phyloP scores from a whole-genome alignment of 1,140 invertebrate genomes.

The Rhyzopertha dominica region DNA sequence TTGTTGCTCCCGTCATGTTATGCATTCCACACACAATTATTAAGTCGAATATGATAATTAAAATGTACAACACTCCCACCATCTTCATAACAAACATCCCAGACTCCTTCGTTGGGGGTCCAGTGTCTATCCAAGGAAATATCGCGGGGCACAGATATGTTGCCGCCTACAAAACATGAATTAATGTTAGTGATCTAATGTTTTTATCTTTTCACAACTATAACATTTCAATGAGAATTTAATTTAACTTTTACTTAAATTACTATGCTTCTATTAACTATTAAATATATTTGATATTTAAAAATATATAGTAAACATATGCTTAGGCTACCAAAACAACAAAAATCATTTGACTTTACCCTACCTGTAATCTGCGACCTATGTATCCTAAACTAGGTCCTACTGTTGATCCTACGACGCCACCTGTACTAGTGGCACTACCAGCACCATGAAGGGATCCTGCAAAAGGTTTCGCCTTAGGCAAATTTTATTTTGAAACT shows the following conservation, averaged over 20 bases:
- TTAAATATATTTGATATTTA: no score
- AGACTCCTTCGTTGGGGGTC: constrained; percentile 76
- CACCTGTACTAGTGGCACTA: constrained; percentile 46
- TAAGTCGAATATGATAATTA: constrained; percentile 78
- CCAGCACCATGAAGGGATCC: constrained; percentile 46
- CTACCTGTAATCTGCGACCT: constrained; percentile 49
- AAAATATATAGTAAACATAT: no score
- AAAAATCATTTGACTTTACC: constrained; percentile 2
- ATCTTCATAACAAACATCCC: constrained; percentile 84
- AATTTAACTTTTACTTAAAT: no score
- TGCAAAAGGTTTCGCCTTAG: no score
- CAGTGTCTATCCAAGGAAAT: constrained; percentile 82
- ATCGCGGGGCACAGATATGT: constrained; percentile 79
- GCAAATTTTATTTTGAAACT: neutral
- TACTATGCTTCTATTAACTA: no score
- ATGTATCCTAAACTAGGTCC: constrained; percentile 56
- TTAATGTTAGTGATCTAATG: neutral
- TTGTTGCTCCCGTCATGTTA: constrained; percentile 61
- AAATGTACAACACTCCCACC: constrained; percentile 74
- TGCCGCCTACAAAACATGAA: constrained; percentile 51
- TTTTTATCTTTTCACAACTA: neutral
- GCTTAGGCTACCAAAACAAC: no score
- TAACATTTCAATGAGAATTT: neutral
- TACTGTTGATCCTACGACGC: constrained; percentile 45
- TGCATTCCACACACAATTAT: constrained; percentile 75